Conservation (phyloP, 2,797 vertebrate species). For the Sebastes jordani region DNA sequence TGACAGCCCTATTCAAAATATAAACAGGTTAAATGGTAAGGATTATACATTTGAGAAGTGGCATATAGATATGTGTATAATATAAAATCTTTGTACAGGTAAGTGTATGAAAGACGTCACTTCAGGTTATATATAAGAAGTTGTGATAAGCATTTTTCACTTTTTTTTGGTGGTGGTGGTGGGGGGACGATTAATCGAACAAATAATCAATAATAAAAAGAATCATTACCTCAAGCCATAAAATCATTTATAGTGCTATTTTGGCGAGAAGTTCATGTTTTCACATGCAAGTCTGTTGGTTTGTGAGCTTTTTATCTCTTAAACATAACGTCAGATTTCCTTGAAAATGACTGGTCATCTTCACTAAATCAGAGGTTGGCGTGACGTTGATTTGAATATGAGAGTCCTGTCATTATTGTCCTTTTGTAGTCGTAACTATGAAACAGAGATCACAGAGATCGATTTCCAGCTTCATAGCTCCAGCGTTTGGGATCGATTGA, state of each 20-base stretch:
- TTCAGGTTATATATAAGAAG: background rate
- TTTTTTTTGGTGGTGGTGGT: background rate
- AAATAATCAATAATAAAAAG: background rate
- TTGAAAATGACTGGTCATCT: background rate
- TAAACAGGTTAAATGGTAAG: background rate
- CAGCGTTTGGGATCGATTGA: background rate
- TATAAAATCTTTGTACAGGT: background rate
- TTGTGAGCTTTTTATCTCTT: no score
- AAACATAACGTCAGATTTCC: background rate
- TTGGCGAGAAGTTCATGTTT: background rate
- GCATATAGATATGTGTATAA: background rate
- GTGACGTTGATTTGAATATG: background rate
- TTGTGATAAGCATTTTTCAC: background rate
- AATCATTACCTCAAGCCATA: background rate
- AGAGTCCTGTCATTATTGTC: background rate
- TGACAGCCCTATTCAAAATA: background rate
- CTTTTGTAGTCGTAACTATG: background rate
- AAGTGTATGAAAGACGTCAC: background rate
- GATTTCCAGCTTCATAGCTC: background rate
- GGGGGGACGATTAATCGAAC: background rate
- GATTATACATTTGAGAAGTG: background rate
- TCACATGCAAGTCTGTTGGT: background rate
- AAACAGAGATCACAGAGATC: background rate
- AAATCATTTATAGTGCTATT: background rate
- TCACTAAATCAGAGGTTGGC: background rate